Evolutionary conservation across 2,797 vertebrate genomes (phyloP).

Genomic region (Artibeus lituratus): DNA sequence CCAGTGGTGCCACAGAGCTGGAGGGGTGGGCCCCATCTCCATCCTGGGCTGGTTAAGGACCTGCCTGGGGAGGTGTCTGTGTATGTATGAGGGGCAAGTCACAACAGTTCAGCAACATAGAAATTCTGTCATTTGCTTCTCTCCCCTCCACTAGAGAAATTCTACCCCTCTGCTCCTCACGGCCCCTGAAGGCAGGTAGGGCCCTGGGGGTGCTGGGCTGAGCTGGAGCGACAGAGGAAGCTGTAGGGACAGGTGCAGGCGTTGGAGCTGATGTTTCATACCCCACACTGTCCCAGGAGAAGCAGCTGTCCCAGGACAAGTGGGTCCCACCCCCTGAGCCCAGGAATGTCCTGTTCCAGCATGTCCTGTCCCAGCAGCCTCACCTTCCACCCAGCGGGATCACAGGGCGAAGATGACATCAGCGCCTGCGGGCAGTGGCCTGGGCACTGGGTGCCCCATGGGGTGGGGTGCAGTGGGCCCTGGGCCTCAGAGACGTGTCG

Average conservation of each 20-base stretch:
- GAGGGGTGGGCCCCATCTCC: neutral
- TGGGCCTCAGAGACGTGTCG: neutral
- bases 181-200: neutral
- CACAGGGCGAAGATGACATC: neutral
- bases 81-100: neutral
- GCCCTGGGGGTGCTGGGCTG: neutral
- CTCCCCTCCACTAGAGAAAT: neutral
- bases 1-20: neutral
- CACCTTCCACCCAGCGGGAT: neutral
- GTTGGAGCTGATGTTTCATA: neutral
- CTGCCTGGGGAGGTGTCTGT: neutral
- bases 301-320: neutral
- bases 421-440: neutral
- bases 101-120: no score
- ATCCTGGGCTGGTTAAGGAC: neutral
- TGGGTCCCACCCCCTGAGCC: neutral
- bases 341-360: neutral
- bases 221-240: neutral
- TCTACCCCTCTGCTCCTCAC: neutral
- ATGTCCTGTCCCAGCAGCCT: slow-evolving; percentile 1
- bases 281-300: neutral
- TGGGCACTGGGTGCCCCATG: neutral
- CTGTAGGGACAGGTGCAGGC: neutral
- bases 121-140: neutral
- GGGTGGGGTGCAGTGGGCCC: neutral